Evolutionary conservation across 2,888 invertebrate genomes (phyloP).

Genomic region (Mythimna albipuncta): DNA sequence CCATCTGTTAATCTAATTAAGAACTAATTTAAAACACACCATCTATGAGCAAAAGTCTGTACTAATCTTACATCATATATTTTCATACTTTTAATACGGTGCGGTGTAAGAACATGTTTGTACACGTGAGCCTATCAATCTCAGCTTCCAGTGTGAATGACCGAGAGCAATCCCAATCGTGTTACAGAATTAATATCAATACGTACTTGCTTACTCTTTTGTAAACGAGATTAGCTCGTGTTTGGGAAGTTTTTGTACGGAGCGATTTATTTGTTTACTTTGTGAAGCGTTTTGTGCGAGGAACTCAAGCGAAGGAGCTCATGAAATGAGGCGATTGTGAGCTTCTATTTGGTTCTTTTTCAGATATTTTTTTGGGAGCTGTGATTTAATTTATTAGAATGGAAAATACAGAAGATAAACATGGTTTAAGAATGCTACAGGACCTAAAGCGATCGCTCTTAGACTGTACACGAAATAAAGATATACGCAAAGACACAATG

Average conservation of each 20-base stretch:
- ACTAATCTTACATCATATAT: too few relatives aligned
- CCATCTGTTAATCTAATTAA: too few relatives aligned
- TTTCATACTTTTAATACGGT: too few relatives aligned
- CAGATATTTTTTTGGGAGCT: neutral
- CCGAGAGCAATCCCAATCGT: slow-evolving; percentile 23
- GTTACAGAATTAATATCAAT: slow-evolving; percentile 50
- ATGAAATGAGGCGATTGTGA: slow-evolving; percentile 1
- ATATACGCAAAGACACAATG: too few relatives aligned
- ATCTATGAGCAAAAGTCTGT: too few relatives aligned
- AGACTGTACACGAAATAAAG: too few relatives aligned
- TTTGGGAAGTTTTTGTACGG: slow-evolving; percentile 14
- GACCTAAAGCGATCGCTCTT: too few relatives aligned
- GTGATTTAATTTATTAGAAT: too few relatives aligned
- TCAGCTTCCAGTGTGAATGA: slow-evolving; percentile 22
- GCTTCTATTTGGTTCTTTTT: neutral
- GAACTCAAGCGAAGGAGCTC: neutral
- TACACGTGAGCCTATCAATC: slow-evolving; percentile 31
- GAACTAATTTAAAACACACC: too few relatives aligned
- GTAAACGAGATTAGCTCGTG: slow-evolving; percentile 30
- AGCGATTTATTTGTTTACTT: slow-evolving; percentile 31
- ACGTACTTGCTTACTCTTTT: slow-evolving; percentile 13
- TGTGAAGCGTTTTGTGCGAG: slow-evolving; percentile 1
- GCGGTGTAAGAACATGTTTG: too few relatives aligned
- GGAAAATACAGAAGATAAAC: too few relatives aligned
- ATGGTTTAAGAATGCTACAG: too few relatives aligned